phyloP scores from a whole-genome alignment of 2,797 vertebrate species.

The Eremophila alpestris region DNA sequence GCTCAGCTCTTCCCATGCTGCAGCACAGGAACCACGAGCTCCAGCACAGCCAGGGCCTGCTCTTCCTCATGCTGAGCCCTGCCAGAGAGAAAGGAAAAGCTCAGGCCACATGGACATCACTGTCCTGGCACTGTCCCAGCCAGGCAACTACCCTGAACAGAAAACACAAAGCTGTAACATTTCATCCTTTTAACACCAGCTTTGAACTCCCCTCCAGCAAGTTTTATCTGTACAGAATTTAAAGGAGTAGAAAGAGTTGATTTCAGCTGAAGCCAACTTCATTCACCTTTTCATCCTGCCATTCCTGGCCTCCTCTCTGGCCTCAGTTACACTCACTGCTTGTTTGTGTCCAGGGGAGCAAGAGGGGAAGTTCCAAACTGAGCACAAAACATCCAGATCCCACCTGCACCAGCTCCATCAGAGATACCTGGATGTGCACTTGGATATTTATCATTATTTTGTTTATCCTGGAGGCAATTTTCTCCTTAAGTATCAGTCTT shows the following conservation, averaged over 20 bases:
- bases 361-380: neutral
- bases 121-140: neutral
- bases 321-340: neutral
- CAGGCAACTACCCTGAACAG: neutral
- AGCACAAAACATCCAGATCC: neutral
- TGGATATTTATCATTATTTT: neutral
- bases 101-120: fast-evolving
- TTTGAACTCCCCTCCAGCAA: neutral
- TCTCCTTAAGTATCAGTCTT: neutral
- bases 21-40: neutral
- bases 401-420: fast-evolving
- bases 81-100: neutral
- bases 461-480: neutral
- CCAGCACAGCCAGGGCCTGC: neutral
- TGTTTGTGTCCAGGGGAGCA: neutral
- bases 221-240: neutral
- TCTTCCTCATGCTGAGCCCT: neutral
- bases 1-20: neutral
- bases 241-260: neutral
- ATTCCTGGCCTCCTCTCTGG: neutral
- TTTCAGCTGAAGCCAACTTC: neutral
- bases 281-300: neutral
- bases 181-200: neutral
- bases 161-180: neutral
- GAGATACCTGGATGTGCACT: fast-evolving